A percentile compares a stretch with the other conserved stretches of the same genome.
Conservation (phyloP, 2,797 vertebrate genomes). For the Moxostoma hubbsi region DNA sequence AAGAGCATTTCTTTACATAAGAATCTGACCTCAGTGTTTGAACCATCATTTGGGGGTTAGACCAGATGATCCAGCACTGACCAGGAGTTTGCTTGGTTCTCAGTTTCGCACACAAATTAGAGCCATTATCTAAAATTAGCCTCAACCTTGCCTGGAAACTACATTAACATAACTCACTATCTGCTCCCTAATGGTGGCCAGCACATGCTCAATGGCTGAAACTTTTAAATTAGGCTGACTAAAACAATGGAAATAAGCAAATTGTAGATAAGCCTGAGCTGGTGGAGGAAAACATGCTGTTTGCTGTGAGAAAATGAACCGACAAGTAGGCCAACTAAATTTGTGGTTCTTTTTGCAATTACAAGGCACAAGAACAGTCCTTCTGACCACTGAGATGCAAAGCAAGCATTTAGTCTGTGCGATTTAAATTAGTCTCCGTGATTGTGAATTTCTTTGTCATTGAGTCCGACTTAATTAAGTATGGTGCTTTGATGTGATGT, state of each 20-base stretch:
- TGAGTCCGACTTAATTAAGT: constrained; percentile 3
- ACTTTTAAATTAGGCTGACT: constrained; percentile 55
- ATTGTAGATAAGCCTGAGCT: constrained; percentile 20
- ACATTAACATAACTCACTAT: constrained; percentile 34
- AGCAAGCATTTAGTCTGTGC: constrained; percentile 37
- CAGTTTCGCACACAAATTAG: constrained; percentile 53
- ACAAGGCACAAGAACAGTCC: constrained; percentile 66
- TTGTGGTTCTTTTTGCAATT: constrained; percentile 59
- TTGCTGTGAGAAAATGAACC: constrained; percentile 43
- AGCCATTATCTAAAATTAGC: constrained; percentile 55
- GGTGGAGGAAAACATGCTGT: not conserved
- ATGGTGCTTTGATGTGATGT: not conserved
- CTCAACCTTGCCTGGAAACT: constrained; percentile 17
- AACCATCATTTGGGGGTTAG: constrained; percentile 11
- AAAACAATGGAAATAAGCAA: constrained; percentile 16
- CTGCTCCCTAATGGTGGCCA: constrained; percentile 58
- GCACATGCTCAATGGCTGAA: constrained; percentile 47
- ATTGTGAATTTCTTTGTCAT: not conserved
- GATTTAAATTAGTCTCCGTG: constrained; percentile 26
- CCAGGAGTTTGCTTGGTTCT: constrained; percentile 7
- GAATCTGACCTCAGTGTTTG: constrained; percentile 30
- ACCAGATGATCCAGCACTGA: constrained; percentile 4
- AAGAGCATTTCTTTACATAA: constrained; percentile 25
- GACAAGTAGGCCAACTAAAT: constrained; percentile 63
- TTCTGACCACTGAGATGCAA: constrained; percentile 73